phyloP scores from a whole-genome alignment of 2,888 invertebrate genomes.

The Invenusta paracnida region DNA sequence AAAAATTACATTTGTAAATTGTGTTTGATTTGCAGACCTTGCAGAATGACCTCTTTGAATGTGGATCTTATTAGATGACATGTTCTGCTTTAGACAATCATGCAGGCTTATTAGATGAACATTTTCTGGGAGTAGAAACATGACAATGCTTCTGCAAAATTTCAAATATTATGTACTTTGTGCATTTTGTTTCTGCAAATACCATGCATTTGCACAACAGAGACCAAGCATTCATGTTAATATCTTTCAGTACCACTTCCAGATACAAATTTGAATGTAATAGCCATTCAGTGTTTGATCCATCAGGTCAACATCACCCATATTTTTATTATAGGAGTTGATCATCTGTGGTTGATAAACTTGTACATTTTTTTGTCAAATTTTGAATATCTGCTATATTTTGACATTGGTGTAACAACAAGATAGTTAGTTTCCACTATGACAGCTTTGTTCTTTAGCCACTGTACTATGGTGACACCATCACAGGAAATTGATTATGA shows the following conservation, averaged over 20 bases:
- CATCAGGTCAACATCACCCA: slow-evolving; percentile 26
- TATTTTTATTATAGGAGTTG: background rate
- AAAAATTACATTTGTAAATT: too few species aligned
- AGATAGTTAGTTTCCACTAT: background rate
- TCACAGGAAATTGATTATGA: background rate
- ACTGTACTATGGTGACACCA: background rate
- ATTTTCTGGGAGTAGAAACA: too few species aligned
- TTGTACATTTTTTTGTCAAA: slow-evolving; percentile 5
- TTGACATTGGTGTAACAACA: background rate
- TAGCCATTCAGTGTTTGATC: background rate
- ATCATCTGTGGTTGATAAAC: background rate
- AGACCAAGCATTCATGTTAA: background rate
- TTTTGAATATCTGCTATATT: slow-evolving; percentile 4
- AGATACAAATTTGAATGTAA: background rate
- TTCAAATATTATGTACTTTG: background rate
- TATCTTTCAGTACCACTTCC: slow-evolving; percentile 44
- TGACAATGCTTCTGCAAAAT: too few species aligned
- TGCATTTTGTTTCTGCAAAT: background rate
- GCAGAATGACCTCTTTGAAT: background rate
- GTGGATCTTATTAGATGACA: background rate
- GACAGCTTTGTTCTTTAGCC: background rate
- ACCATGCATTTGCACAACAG: background rate
- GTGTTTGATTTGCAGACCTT: background rate
- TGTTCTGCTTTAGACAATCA: background rate
- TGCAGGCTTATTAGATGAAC: background rate